Evolutionary conservation across 2,888 invertebrate species (phyloP).

Genomic region (Pseudococcus viburni): DNA sequence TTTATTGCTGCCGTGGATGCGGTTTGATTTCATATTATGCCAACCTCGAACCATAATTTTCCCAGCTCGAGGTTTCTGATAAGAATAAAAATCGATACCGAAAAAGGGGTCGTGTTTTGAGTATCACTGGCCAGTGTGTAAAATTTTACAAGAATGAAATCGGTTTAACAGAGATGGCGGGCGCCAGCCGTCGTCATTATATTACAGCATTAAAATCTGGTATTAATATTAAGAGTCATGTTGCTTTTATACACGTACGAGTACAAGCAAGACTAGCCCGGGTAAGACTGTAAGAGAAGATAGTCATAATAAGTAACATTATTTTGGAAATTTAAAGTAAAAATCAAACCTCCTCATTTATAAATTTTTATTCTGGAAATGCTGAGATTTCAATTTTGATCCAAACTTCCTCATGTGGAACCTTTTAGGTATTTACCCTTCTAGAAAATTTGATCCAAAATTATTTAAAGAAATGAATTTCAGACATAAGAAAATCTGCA

Average conservation of each 20-base stretch:
- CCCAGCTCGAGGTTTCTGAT: background rate
- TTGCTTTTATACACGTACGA: conserved; percentile 16
- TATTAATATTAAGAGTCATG: conserved; percentile 60
- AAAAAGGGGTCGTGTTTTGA: background rate
- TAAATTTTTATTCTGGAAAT: no score
- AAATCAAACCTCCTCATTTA: no score
- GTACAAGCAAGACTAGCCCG: no score
- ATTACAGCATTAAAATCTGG: conserved; percentile 62
- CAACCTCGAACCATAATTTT: background rate
- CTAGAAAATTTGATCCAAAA: no score
- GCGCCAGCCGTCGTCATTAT: conserved; percentile 64
- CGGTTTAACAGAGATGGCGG: conserved; percentile 62
- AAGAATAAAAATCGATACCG: background rate
- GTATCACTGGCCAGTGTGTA: background rate
- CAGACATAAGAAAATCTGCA: no score
- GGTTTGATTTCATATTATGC: background rate
- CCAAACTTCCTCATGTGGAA: no score
- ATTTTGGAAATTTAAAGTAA: no score
- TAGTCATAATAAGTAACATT: no score
- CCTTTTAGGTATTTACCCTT: no score
- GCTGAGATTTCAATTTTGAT: no score
- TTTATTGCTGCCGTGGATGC: background rate
- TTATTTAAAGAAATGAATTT: no score
- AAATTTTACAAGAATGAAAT: conserved; percentile 57
- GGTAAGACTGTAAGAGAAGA: no score